These are phyloP conservation scores for Notospermus geniculatus DNA, from an alignment of 1,140 invertebrate genomes.

Conservation along the genomic window DNA sequence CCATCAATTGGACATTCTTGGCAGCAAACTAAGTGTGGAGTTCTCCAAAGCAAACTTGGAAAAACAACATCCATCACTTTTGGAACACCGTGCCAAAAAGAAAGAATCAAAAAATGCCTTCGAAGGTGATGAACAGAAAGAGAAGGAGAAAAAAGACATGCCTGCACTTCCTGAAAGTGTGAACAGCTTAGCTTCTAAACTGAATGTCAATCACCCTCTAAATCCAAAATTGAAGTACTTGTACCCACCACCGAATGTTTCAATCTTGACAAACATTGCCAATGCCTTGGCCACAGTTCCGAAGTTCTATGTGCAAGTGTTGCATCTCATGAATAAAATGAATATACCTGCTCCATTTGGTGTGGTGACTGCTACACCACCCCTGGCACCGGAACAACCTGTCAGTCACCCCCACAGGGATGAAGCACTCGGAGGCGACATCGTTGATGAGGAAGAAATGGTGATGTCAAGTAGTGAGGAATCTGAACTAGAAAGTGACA, in stretches of 20 bases:
- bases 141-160: slow-evolving; percentile 19
- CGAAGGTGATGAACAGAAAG: slow-evolving; percentile 13
- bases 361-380: slow-evolving; percentile 41
- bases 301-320: slow-evolving; percentile 79
- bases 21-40: slow-evolving; percentile 63
- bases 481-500: slow-evolving; percentile 78
- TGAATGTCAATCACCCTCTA: slow-evolving; percentile 47
- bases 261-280: slow-evolving; percentile 75
- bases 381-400: slow-evolving; percentile 13
- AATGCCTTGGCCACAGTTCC: slow-evolving; percentile 71
- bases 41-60: slow-evolving; percentile 57
- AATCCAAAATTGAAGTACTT: slow-evolving; percentile 53
- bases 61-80: slow-evolving; percentile 26
- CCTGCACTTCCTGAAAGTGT: not conserved
- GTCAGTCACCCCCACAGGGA: not conserved
- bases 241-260: slow-evolving; percentile 68
- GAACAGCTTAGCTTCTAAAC: not conserved
- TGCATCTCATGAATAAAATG: slow-evolving; percentile 97
- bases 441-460: slow-evolving; percentile 26
- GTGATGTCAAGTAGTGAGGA: slow-evolving; percentile 59
- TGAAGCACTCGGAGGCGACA: slow-evolving; percentile 4
- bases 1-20: slow-evolving; percentile 66
- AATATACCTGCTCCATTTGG: slow-evolving; percentile 84
- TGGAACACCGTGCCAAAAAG: slow-evolving; percentile 12
- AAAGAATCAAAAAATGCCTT: slow-evolving; percentile 4